Conservation (phyloP, 2,113 vertebrate genomes). For the Psittacula cyanocephala region DNA sequence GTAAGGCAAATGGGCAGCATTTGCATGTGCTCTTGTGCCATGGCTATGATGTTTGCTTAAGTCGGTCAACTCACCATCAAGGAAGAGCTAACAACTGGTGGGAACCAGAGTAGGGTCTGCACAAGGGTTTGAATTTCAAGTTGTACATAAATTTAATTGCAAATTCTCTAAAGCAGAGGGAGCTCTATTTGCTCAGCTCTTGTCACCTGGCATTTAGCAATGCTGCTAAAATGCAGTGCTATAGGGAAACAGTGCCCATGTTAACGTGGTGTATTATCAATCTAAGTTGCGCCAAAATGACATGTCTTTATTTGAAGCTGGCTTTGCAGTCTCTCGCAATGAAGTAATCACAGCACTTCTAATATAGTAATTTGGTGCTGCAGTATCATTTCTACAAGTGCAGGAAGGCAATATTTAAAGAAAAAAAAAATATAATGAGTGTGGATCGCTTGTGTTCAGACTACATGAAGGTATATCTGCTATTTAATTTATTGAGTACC, state of each 20-base stretch:
- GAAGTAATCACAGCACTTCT: neutral
- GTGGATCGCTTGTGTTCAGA: neutral
- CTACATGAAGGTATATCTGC: neutral
- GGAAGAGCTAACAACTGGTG: neutral
- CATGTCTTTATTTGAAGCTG: neutral
- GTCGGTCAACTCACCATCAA: too few species aligned
- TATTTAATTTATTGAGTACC: slow-evolving; percentile 46
- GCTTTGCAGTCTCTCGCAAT: neutral
- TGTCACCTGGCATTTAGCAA: neutral
- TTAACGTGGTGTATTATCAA: neutral
- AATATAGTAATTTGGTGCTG: neutral
- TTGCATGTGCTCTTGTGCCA: neutral
- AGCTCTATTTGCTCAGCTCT: neutral
- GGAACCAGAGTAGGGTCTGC: neutral
- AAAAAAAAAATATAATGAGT: neutral
- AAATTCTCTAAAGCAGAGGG: neutral
- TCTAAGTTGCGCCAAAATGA: accelerated
- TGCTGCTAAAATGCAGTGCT: neutral
- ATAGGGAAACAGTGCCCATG: accelerated
- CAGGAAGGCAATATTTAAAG: slow-evolving; percentile 17
- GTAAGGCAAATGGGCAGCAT: neutral
- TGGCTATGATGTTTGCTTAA: neutral
- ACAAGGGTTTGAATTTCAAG: neutral
- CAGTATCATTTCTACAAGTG: neutral
- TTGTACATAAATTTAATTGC: neutral